Conservation (phyloP, 2,888 invertebrate species). For the Alsophila aescularia region DNA sequence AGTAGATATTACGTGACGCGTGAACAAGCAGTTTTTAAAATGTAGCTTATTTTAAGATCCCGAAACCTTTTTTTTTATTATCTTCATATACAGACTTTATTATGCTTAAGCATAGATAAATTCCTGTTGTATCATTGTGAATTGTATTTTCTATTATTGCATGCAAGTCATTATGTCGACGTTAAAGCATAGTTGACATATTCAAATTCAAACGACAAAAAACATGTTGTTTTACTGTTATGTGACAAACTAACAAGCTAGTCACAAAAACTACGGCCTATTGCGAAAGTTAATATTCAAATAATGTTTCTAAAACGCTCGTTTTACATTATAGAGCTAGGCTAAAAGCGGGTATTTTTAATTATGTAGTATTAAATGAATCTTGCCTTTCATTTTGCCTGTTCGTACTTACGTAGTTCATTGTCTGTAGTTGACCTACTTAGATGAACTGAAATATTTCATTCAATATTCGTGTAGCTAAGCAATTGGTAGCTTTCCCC, state of each 20-base stretch:
- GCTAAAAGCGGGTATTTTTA: neutral
- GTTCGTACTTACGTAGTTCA: neutral
- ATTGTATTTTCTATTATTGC: slow-evolving; percentile 44
- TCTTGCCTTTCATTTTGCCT: slow-evolving; percentile 19
- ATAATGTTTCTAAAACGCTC: slow-evolving; percentile 1
- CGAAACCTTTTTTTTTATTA: too few species aligned
- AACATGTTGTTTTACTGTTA: slow-evolving; percentile 1
- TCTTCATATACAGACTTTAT: too few species aligned
- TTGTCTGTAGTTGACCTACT: slow-evolving; percentile 17
- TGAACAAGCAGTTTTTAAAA: too few species aligned
- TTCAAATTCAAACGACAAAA: slow-evolving; percentile 23
- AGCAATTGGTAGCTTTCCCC: neutral
- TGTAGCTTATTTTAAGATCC: too few species aligned
- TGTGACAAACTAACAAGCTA: slow-evolving; percentile 15
- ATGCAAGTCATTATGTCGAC: slow-evolving; percentile 36
- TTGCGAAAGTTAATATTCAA: slow-evolving; percentile 15
- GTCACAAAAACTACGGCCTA: slow-evolving; percentile 5
- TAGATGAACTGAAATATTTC: slow-evolving; percentile 14
- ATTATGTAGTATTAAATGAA: neutral
- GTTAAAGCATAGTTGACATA: slow-evolving; percentile 18
- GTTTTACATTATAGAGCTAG: neutral
- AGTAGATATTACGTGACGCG: too few species aligned
- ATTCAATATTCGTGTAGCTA: slow-evolving; percentile 2
- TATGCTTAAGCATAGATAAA: too few species aligned
- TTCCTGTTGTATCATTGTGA: slow-evolving; percentile 14